Evolutionary conservation across 2,797 vertebrate genomes (phyloP).

Genomic region (Craterocephalus amniculus): DNA sequence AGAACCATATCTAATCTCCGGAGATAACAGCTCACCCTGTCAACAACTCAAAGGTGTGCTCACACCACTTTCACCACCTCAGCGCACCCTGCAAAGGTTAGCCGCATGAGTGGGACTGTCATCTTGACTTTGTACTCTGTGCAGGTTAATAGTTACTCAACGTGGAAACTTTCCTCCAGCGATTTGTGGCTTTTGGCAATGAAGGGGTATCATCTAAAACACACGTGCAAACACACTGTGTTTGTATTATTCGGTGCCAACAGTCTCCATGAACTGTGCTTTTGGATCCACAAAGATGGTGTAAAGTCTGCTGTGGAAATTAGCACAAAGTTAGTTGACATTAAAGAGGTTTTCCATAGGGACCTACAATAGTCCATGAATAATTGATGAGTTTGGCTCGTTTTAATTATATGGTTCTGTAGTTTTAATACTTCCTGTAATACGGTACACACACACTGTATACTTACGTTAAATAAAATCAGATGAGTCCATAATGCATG

Average conservation of each 20-base stretch:
- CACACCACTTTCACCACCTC: slow-evolving; percentile 5
- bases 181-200: slow-evolving; percentile 5
- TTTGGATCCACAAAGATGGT: slow-evolving; percentile 9
- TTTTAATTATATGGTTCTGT: no score
- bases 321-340: neutral
- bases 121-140: neutral
- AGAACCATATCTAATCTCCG: slow-evolving; percentile 18
- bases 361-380: no score
- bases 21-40: neutral
- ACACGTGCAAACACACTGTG: slow-evolving; percentile 20
- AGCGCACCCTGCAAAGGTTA: neutral
- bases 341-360: no score
- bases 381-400: no score
- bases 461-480: no score
- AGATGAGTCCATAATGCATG: no score
- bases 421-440: no score
- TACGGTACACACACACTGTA: no score
- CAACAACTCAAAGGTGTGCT: neutral
- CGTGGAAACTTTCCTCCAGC: neutral
- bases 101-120: neutral
- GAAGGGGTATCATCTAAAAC: slow-evolving; percentile 8
- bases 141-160: slow-evolving; percentile 21
- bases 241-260: slow-evolving; percentile 18
- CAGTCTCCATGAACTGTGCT: neutral
- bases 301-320: slow-evolving; percentile 30